phyloP scores from a whole-genome alignment of 1,140 invertebrate species.

The Eurosta solidaginis region DNA sequence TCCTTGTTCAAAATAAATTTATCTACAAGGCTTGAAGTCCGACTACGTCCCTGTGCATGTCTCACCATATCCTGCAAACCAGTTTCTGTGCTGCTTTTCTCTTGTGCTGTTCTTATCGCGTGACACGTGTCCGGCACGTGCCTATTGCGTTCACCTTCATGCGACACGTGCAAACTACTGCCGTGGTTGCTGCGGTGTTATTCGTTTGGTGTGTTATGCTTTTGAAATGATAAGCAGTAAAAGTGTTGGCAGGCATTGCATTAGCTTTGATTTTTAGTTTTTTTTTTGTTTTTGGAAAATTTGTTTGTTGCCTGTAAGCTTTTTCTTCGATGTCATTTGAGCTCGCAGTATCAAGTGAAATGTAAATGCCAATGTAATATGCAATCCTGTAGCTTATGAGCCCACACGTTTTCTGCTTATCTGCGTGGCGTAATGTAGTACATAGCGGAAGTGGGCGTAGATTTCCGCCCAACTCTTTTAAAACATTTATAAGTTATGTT shows the following conservation, averaged over 20 bases:
- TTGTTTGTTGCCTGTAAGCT: not conserved
- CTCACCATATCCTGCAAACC: not conserved
- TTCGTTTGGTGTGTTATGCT: not conserved
- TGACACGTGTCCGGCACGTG: constrained; percentile 20
- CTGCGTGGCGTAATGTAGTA: not conserved
- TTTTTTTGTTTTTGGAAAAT: not conserved
- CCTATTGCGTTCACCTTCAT: not conserved
- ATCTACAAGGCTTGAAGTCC: no score
- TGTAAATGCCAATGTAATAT: not conserved
- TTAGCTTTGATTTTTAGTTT: not conserved
- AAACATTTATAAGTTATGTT: constrained; percentile 23
- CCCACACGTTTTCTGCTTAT: not conserved
- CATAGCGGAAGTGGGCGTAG: constrained; percentile 32
- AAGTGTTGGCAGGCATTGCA: not conserved
- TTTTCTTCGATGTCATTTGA: not conserved
- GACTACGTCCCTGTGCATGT: no score
- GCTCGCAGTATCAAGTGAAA: not conserved
- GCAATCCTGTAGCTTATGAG: not conserved
- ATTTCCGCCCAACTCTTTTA: constrained; percentile 36
- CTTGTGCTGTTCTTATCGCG: not conserved
- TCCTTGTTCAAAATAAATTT: no score
- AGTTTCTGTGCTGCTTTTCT: not conserved
- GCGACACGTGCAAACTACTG: constrained; percentile 10
- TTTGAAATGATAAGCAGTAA: not conserved
- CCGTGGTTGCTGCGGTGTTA: not conserved